Percentiles rank a stretch among this genome's conserved stretches.
Conservation (phyloP, 2,797 vertebrate genomes). For the Peromyscus melanophrys region DNA sequence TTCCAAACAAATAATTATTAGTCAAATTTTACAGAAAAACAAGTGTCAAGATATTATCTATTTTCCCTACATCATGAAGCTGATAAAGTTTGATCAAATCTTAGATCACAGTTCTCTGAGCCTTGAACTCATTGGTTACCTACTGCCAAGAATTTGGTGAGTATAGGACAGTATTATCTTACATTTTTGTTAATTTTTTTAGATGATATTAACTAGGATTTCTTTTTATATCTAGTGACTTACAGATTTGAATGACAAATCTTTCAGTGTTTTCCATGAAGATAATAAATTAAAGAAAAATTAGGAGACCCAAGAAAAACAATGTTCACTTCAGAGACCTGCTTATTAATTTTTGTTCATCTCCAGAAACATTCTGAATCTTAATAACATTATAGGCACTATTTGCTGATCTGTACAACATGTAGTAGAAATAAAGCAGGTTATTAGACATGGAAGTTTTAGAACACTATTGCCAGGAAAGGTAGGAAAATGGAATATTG, state of each 20-base stretch:
- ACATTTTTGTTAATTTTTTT: background rate
- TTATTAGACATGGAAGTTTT: background rate
- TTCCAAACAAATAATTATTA: background rate
- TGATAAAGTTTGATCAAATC: background rate
- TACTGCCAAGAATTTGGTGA: background rate
- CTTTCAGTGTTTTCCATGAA: background rate
- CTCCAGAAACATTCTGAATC: background rate
- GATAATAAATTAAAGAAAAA: background rate
- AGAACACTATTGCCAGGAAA: conserved; percentile 5
- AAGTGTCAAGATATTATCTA: background rate
- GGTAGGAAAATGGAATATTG: background rate
- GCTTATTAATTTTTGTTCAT: background rate
- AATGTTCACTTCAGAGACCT: background rate
- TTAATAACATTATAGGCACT: background rate
- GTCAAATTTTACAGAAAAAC: conserved; percentile 7
- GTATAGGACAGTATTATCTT: background rate
- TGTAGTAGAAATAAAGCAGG: background rate
- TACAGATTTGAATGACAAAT: background rate
- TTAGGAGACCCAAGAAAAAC: background rate
- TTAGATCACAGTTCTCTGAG: background rate
- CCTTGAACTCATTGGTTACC: background rate
- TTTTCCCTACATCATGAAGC: background rate
- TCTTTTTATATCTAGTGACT: background rate
- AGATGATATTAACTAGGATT: background rate
- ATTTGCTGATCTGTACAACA: conserved; percentile 25